Base-by-base conservation (phyloP, 2,113 vertebrate species). In the Strigops habroptila region DNA sequence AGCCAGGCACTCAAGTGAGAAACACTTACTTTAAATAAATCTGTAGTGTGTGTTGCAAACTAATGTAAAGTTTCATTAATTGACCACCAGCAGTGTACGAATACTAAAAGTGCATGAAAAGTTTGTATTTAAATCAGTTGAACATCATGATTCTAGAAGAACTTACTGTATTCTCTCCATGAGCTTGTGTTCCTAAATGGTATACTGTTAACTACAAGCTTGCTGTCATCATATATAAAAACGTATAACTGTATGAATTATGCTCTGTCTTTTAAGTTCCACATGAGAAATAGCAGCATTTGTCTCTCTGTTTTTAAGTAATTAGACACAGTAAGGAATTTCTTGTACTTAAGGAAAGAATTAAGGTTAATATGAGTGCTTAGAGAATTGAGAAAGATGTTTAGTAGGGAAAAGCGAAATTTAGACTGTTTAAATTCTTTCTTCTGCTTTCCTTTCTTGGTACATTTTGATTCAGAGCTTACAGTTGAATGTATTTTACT, bases 1-100 rank as follows among this genome's bases (percentile, higher is more conserved):
- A 99, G 95, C 98, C 99, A 33, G 99, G 99, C 98, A 98, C 98
- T 91, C 98, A 99, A 98, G 99, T 99, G 98, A 99, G 97, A 98
- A 97, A 97, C 48, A 14, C 95, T 97, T 96, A 60, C 93, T 97
- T 97, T 97, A 97, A 96, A 96, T 98, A 95, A 74, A 88, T 74
- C 35, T 91, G 48, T 97, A 97, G 86, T 52, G 57, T 97, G 77
- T 97, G 39, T 97, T 96, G 90, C 87, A 95, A 88, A 88, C 79
- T 41, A 37, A 82, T 89, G 59, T 90, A 4, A 91, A 35, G 39
- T 33, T 91, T 69, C 5, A 23, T 82, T 82, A 52, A 44, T 3
- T 91, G 91, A 67, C 41, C 9, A 25, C 44, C 57, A 64, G 53
- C 43, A 78, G 19, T 43, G 41, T 84, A 55, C 37, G 52, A 70